Conservation (phyloP, 2,113 vertebrate genomes). For the Saiga tatarica region DNA sequence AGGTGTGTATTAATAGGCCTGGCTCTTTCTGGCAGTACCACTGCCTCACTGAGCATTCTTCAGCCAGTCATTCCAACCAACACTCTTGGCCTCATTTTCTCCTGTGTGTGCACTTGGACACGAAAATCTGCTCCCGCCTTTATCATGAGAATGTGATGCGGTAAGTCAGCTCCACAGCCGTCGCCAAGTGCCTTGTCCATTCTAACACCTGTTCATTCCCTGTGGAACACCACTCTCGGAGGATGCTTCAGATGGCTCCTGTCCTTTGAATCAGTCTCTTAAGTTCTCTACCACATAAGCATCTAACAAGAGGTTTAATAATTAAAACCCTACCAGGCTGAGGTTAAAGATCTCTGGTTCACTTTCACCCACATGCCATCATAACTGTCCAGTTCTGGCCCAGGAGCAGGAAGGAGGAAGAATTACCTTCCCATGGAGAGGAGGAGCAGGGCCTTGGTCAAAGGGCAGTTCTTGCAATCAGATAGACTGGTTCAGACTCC, state of each 20-base stretch:
- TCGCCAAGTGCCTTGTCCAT: fast-evolving
- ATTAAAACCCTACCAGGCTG: background rate
- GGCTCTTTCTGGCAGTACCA: background rate
- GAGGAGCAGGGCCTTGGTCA: background rate
- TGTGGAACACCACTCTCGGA: background rate
- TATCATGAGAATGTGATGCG: background rate
- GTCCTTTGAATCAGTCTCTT: background rate
- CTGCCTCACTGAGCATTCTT: background rate
- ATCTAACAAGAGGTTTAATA: background rate
- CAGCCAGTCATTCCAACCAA: background rate
- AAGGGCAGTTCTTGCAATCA: background rate
- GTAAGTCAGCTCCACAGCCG: fast-evolving
- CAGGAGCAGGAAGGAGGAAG: background rate
- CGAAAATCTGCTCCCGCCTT: background rate
- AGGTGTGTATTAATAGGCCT: slow-evolving; percentile 19
- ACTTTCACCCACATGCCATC: background rate
- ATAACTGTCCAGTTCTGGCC: background rate
- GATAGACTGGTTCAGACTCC: background rate
- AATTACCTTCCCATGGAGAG: background rate
- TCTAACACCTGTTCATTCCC: background rate
- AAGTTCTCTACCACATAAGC: background rate
- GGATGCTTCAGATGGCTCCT: background rate
- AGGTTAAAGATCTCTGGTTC: background rate
- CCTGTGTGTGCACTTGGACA: background rate
- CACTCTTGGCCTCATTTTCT: background rate